Base-by-base conservation (phyloP, 1,140 invertebrate species). In the Listronotus bonariensis region DNA sequence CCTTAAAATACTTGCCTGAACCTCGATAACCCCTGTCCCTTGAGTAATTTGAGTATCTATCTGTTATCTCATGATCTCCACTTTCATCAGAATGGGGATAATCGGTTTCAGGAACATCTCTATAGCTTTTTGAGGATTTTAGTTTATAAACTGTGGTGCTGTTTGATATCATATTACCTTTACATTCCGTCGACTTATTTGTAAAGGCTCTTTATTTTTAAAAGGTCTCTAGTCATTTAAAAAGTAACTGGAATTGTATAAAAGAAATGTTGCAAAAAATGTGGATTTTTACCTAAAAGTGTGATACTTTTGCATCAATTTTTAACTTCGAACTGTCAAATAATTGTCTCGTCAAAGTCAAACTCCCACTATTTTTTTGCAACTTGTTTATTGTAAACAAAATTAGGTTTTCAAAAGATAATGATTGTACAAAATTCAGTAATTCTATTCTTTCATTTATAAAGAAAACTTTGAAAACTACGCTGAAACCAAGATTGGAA, bases 91-190 rank as follows among this genome's bases (percentile, higher is more conserved):
- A 68, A 58, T 72, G 65, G 43, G 69, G 60, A 46, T 69, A 65
- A 18, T 75, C 71, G 57, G 68, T 75, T 68, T 76, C 70, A 57
- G 74, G 67, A 38, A 72, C 55, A 53, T 79, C 76, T 65, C 69
- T 68, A 48, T 77, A 77, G 75, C 77, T 81, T 73, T 79, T 81
- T 36, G 77, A 77, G 77, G 80, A 76, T 70, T 80, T 80, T 48
- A 80, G 73, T 74, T 81, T 81, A 64, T 79, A 78, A 11, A 62
- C 26, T 57, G 68, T 51, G 43, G 74, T 74, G 67, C 73, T 80
- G 73, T 78, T 80, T 70, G 80, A 79, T 80, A 80, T 75, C 80
- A 81, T 81, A 17, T 49, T 41, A 45, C 32, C 5, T 52, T 38
- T n/a, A 34, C 49, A 52, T 52, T 38, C 7, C 49, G 20, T n/a